Evolutionary conservation across 2,888 invertebrate genomes (phyloP).

Genomic region (Lucinisca nassula): DNA sequence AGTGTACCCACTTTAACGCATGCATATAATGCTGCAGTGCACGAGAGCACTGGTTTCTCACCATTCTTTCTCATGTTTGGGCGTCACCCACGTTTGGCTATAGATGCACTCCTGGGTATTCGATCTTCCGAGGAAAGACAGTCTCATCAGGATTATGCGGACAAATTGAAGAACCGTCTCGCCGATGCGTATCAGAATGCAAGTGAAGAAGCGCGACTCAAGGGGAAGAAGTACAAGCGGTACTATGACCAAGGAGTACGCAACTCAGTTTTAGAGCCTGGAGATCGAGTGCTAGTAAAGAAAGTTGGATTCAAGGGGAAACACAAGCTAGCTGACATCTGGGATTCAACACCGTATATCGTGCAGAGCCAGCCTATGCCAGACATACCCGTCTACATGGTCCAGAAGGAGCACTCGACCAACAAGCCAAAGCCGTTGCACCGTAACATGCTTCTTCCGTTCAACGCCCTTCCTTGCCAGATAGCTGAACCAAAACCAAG

Average conservation of each 20-base stretch:
- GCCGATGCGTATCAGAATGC: background rate
- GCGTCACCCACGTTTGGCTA: background rate
- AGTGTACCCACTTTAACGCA: background rate
- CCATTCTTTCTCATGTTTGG: background rate
- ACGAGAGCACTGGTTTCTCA: background rate
- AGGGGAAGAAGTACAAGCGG: background rate
- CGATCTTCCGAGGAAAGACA: constrained; percentile 4
- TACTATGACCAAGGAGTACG: background rate
- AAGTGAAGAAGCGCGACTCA: background rate
- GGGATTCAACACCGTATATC: background rate
- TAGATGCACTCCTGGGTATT: background rate
- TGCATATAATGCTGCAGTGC: background rate
- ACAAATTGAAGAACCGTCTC: background rate
- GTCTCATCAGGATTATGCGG: too few relatives aligned
- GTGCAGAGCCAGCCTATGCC: too few relatives aligned
- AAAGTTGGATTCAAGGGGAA: background rate
- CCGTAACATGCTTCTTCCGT: too few relatives aligned
- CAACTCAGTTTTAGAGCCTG: background rate
- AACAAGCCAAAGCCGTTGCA: too few relatives aligned
- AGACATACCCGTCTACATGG: too few relatives aligned
- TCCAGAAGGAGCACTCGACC: too few relatives aligned
- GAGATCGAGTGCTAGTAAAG: background rate
- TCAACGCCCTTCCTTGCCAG: too few relatives aligned
- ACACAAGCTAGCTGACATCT: constrained; percentile 3
- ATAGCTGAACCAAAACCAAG: too few relatives aligned